Evolutionary conservation across 2,113 vertebrate species (phyloP), one percentile per base, ranked within the genome.

Genomic region (Geococcyx californianus): DNA sequence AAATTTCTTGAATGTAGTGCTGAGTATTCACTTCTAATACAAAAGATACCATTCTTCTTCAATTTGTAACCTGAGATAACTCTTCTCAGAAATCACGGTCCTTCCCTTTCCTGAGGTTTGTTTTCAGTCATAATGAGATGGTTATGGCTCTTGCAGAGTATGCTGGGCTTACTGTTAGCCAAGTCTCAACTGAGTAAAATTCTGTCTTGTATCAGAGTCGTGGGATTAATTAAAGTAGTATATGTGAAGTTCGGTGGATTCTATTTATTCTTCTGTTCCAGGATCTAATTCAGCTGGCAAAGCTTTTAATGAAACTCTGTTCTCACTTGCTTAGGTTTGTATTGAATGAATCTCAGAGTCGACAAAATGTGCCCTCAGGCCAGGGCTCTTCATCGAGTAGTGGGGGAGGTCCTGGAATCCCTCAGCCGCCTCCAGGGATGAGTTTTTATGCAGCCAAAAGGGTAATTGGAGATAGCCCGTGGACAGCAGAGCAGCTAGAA

Each of bases 371-470:
- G 28, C 97, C 99, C 52, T 98, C 98, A 0, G 98, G 98, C 79
- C 99, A 99, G 97, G 98, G 99, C 63, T 98, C 98, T 70, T 97
- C 98, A 67, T 79, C 94, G 0, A 95, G 97, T 93, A 97, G 95
- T 4, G 16, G 84, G 12, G 98, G 97, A 94, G 90, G 98, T 67
- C 97, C 98, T 94, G 98, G 98, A 91, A 98, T 99, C 63, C 99
- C 99, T 87, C 99, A 99, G 70, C 99, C 99, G 28, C 99, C 99
- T 89, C 99, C 99, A 19, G 99, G 99, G 62, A 99, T 99, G 99
- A 99, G 99, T 85, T 99, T 99, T 90, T 99, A 99, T 83, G 99
- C 99, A 86, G 99, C 99, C 82, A 99, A 99, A 80, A 98, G 99
- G 90, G 98, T 99, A 84, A 99, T 99, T 91, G 99, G 99, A 93